These are phyloP conservation scores for Ciconia nigra DNA, from an alignment of 2,797 vertebrate species.

Conservation along the genomic window DNA sequence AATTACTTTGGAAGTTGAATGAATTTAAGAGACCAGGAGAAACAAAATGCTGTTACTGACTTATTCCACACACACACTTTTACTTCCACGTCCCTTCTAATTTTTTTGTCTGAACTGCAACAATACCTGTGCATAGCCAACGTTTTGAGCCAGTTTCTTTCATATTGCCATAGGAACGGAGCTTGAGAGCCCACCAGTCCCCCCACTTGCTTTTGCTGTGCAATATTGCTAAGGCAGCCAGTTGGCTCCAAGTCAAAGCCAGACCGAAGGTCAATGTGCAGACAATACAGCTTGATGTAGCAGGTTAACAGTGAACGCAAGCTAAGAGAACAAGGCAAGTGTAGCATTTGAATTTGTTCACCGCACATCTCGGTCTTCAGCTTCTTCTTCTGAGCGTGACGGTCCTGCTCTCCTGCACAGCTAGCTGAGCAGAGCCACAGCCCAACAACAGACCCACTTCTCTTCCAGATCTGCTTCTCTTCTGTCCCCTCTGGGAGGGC, in stretches of 20 bases:
- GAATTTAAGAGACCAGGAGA: not conserved
- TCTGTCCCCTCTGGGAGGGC: not conserved
- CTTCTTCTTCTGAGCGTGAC: not conserved
- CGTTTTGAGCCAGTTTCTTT: not conserved
- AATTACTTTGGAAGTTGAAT: not conserved
- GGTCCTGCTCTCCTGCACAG: not conserved
- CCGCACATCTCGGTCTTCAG: not conserved
- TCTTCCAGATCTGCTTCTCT: not conserved
- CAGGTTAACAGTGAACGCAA: not conserved
- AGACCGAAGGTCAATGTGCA: rapidly evolving
- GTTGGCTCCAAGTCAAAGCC: not conserved
- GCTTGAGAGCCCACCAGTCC: not conserved
- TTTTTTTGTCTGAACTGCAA: not conserved
- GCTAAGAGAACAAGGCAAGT: not conserved
- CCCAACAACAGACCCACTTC: not conserved
- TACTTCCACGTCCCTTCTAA: not conserved
- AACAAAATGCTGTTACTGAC: not conserved
- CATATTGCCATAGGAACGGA: not conserved
- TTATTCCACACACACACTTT: not conserved
- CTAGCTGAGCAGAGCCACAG: not conserved
- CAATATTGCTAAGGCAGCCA: not conserved
- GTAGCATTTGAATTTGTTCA: not conserved
- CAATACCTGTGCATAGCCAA: not conserved
- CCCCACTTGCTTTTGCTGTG: not conserved
- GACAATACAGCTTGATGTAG: rapidly evolving